Conservation (phyloP, 2,797 vertebrate species). For the Serranus cabrilla region DNA sequence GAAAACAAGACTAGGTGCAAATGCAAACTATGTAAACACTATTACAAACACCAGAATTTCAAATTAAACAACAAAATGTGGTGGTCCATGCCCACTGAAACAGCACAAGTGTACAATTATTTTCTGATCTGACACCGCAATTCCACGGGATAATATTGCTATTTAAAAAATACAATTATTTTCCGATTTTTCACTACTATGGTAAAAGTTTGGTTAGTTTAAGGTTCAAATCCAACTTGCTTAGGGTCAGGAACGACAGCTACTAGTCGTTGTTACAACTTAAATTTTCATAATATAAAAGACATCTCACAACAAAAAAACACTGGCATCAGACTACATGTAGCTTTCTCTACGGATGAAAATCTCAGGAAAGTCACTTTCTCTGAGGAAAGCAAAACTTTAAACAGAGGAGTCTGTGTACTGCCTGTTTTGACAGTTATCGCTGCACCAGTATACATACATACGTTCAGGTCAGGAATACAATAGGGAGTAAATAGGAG, state of each 20-base stretch:
- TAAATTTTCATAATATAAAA: not conserved
- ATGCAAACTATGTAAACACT: not conserved
- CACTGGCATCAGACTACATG: not conserved
- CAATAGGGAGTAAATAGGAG: not conserved
- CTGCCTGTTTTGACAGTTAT: slow-evolving; percentile 1
- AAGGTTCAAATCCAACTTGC: not conserved
- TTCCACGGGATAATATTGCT: not conserved
- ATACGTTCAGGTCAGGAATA: not conserved
- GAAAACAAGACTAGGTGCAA: not conserved
- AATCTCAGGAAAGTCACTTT: slow-evolving; percentile 42
- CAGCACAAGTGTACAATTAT: too few species aligned
- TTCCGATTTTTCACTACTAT: not conserved
- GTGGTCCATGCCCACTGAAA: not conserved
- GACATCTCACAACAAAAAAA: not conserved
- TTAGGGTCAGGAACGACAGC: not conserved
- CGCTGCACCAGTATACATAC: not conserved
- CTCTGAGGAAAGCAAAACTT: slow-evolving; percentile 45
- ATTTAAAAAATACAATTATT: not conserved
- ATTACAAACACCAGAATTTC: too few species aligned
- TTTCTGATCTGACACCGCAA: not conserved
- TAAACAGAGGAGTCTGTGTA: slow-evolving; percentile 17
- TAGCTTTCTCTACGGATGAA: slow-evolving; percentile 45
- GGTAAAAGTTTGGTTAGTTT: not conserved
- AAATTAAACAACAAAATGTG: not conserved
- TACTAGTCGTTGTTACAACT: not conserved